Percentiles rank a stretch among this genome's conserved stretches.
Evolutionary conservation across 2,113 vertebrate genomes (phyloP).

Genomic region (Chamaea fasciata): DNA sequence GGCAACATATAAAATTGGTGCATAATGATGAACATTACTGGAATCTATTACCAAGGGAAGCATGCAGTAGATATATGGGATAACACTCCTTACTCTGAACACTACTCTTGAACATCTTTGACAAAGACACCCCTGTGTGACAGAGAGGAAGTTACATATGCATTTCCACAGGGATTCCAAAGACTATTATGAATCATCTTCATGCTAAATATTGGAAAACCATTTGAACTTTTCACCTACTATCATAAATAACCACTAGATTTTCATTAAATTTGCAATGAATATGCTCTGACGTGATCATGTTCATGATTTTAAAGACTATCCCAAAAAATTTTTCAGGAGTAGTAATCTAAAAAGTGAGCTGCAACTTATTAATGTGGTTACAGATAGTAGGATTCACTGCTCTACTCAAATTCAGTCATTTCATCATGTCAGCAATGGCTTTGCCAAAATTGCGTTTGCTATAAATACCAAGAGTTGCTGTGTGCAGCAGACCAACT

Average conservation of each 20-base stretch:
- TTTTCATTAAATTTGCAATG: background rate
- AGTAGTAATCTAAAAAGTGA: background rate
- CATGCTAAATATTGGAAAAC: background rate
- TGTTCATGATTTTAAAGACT: background rate
- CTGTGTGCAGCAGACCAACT: background rate
- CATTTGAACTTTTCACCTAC: background rate
- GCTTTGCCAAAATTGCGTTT: background rate
- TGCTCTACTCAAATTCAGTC: background rate
- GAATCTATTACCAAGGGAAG: background rate
- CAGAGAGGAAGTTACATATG: background rate
- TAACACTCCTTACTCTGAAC: background rate
- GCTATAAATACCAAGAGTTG: background rate
- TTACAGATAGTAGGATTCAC: background rate
- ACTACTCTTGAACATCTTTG: background rate
- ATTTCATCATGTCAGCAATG: background rate
- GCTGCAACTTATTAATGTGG: background rate
- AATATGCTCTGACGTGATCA: background rate
- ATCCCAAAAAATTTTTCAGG: background rate
- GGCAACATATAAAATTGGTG: background rate
- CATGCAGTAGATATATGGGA: background rate
- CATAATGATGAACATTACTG: conserved; percentile 24
- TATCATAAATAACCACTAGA: background rate
- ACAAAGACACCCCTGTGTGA: background rate
- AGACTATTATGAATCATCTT: background rate
- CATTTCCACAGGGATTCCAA: background rate